Conservation (phyloP, 2,888 invertebrate species). For the Pyrrhia umbra region DNA sequence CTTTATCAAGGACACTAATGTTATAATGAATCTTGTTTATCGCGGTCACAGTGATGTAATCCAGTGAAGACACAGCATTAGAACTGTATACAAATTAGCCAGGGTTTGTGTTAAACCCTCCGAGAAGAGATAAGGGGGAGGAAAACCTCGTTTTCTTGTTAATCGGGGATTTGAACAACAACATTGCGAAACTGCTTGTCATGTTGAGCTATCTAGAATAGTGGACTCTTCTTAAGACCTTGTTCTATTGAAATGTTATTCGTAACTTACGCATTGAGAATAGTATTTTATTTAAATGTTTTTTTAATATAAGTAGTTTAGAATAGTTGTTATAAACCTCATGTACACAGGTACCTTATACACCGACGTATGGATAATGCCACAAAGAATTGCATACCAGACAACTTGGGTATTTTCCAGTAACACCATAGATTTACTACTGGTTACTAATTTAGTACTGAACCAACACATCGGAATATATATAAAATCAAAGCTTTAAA, state of each 20-base stretch:
- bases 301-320: no score
- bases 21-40: constrained; percentile 64
- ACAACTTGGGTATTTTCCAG: neutral
- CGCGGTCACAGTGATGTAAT: constrained; percentile 54
- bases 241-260: no score
- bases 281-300: no score
- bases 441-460: constrained; percentile 6
- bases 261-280: no score
- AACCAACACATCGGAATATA: neutral
- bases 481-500: constrained; percentile 27
- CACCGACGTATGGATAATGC: no score
- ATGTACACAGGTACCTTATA: no score
- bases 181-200: constrained; percentile 19
- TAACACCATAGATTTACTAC: no score
- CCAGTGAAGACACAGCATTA: constrained; percentile 54
- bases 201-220: neutral
- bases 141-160: constrained; percentile 41
- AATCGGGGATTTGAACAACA: constrained; percentile 21
- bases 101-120: constrained; percentile 43
- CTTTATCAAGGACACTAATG: constrained; percentile 57
- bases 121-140: constrained; percentile 41
- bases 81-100: constrained; percentile 59
- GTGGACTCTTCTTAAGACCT: neutral
- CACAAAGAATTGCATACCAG: no score
- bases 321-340: no score